Conservation (phyloP, 2,797 vertebrate species). For the Prionace glauca region DNA sequence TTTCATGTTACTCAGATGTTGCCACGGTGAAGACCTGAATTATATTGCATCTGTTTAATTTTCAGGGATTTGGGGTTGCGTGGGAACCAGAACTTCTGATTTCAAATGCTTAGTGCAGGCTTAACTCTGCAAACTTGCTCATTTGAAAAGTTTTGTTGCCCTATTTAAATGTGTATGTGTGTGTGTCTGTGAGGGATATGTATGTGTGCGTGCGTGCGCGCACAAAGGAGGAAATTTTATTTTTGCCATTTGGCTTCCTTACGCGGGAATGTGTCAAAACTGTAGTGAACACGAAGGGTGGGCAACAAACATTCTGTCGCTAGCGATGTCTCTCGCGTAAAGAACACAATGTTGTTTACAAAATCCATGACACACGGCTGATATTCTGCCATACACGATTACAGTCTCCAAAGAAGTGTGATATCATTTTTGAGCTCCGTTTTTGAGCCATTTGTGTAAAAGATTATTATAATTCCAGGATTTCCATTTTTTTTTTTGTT, state of each 20-base stretch:
- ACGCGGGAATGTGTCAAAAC: neutral
- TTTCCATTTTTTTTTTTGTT: neutral
- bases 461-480: constrained; percentile 7
- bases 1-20: neutral
- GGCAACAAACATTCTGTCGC: neutral
- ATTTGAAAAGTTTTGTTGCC: neutral
- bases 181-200: too few species aligned
- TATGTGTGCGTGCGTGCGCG: too few species aligned
- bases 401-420: constrained; percentile 28
- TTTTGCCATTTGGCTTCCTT: neutral
- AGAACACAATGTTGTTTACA: neutral
- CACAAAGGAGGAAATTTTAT: neutral
- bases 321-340: too few species aligned
- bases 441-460: neutral
- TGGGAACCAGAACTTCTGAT: neutral
- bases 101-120: neutral
- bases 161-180: neutral
- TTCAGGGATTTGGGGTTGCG: neutral
- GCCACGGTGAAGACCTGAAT: neutral
- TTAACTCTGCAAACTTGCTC: neutral
- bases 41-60: neutral
- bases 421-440: neutral
- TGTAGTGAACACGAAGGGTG: neutral
- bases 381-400: neutral
- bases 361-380: neutral